Percentiles rank a stretch among this genome's conserved stretches.
Evolutionary conservation across 2,888 invertebrate genomes (phyloP).

Genomic region (Emmelina monodactyla): DNA sequence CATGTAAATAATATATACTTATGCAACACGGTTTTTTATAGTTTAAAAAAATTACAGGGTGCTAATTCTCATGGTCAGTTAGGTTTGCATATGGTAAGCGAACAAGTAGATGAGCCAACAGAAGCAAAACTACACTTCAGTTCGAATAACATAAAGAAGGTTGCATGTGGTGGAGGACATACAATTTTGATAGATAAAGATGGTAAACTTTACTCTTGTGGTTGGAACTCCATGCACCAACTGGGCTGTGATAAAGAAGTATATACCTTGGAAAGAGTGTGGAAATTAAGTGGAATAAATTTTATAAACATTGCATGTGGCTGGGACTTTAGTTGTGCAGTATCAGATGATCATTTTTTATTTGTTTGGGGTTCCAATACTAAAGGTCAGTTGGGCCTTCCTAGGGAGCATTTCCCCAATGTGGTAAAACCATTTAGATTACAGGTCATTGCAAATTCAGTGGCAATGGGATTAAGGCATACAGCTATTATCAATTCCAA

Average conservation of each 20-base stretch:
- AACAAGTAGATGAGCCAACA: constrained; percentile 70
- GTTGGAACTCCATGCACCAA: constrained; percentile 81
- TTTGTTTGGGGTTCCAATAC: constrained; percentile 87
- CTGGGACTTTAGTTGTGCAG: constrained; percentile 83
- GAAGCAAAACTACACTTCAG: constrained; percentile 40
- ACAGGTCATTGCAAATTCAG: constrained; percentile 57
- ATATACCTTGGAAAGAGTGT: constrained; percentile 67
- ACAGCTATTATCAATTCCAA: constrained; percentile 70
- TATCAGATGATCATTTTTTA: constrained; percentile 72
- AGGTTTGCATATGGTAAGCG: constrained; percentile 71
- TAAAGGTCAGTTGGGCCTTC: constrained; percentile 78
- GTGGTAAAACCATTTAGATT: constrained; percentile 39
- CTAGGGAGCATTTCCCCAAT: constrained; percentile 49
- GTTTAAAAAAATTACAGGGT: constrained; percentile 77
- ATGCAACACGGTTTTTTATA: too few relatives aligned
- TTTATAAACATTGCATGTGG: constrained; percentile 75
- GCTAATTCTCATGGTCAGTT: constrained; percentile 87
- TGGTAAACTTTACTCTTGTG: constrained; percentile 78
- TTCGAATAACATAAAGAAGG: constrained; percentile 63
- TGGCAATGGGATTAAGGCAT: constrained; percentile 76
- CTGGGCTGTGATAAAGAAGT: constrained; percentile 63
- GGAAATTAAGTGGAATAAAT: constrained; percentile 59
- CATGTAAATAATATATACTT: too few relatives aligned
- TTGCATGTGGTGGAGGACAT: constrained; percentile 82
- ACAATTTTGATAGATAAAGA: constrained; percentile 71